A percentile compares a stretch with the other conserved stretches of the same genome.
Evolutionary conservation across 64 coral and sea anemone species (phyloP).

Genomic region (Orbicella faveolata): DNA sequence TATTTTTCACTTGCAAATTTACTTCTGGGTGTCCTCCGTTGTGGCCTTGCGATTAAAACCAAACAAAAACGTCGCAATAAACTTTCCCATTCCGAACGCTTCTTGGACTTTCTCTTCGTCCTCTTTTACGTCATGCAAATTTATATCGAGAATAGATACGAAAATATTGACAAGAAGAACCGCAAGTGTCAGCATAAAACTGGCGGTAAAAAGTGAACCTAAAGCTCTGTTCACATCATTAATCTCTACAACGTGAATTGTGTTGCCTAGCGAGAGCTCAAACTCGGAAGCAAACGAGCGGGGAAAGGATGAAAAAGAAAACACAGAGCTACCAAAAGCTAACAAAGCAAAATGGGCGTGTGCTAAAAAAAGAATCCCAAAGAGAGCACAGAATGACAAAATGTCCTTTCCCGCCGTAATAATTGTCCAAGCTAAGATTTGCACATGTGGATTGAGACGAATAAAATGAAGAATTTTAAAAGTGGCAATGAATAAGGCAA

Average conservation of each 20-base stretch:
- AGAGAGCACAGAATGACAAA: constrained; percentile 8
- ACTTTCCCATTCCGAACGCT: neutral
- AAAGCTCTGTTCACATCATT: neutral
- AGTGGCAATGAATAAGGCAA: constrained; percentile 12
- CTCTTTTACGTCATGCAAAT: constrained; percentile 7
- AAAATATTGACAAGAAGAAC: constrained; percentile 34
- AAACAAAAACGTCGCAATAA: neutral
- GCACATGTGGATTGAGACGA: constrained; percentile 5
- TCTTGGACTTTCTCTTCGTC: constrained; percentile 1
- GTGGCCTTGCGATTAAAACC: neutral
- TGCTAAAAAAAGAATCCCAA: neutral
- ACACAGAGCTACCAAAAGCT: constrained; percentile 12
- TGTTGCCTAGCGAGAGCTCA: constrained; percentile 1
- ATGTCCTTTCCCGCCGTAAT: constrained; percentile 9
- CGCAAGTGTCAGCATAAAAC: constrained; percentile 12
- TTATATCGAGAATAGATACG: constrained; percentile 7
- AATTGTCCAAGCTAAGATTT: constrained; percentile 9
- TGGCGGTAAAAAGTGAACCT: neutral
- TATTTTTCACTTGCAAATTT: no score
- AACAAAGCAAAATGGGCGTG: constrained; percentile 29
- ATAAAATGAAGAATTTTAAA: constrained; percentile 41
- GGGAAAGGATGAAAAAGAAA: neutral
- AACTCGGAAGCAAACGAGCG: constrained; percentile 6
- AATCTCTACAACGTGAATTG: neutral
- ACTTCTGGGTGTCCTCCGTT: no score